Percentiles rank a stretch among this genome's conserved stretches.
Conservation (phyloP, 2,797 vertebrate genomes). For the Sitta carolinensis region DNA sequence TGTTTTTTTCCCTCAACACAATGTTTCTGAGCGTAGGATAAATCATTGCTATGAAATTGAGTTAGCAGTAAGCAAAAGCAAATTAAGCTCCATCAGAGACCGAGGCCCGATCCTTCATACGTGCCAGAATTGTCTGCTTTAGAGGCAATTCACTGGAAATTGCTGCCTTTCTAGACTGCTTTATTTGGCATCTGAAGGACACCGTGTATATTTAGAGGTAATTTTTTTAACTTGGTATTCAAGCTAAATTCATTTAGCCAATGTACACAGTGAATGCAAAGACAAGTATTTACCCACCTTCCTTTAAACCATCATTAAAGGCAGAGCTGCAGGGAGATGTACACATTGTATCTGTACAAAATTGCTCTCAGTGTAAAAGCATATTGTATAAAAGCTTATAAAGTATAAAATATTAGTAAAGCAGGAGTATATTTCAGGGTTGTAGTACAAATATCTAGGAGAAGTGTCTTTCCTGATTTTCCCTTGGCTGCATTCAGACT, state of each 20-base stretch:
- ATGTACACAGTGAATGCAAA: background rate
- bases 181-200: background rate
- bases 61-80: background rate
- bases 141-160: background rate
- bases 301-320: background rate
- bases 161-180: background rate
- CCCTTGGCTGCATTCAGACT: background rate
- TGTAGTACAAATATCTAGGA: too few relatives aligned
- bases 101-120: background rate
- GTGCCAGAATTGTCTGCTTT: background rate
- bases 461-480: background rate
- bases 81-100: background rate
- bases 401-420: background rate
- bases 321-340: background rate
- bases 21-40: background rate
- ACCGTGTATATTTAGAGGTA: background rate
- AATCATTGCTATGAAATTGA: background rate
- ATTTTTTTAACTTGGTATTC: background rate
- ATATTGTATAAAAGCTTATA: too few relatives aligned
- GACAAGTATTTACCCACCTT: background rate
- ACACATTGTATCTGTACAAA: background rate
- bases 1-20: fast-evolving
- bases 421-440: background rate
- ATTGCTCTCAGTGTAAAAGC: background rate
- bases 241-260: background rate